These are phyloP conservation scores for Leucosticte australis DNA, from an alignment of 2,113 vertebrate genomes.

Conservation along the genomic window DNA sequence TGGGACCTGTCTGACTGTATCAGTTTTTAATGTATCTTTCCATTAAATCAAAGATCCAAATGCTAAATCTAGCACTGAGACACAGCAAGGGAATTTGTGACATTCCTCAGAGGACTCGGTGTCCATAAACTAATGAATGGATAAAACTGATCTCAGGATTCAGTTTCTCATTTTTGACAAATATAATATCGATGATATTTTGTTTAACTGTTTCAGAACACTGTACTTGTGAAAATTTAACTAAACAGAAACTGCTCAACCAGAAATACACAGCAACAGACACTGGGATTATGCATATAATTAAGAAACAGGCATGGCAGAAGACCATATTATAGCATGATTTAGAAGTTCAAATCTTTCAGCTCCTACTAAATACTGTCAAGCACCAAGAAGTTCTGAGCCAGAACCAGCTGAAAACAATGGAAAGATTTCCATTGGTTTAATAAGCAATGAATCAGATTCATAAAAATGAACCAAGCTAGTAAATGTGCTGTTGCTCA, in stretches of 20 bases:
- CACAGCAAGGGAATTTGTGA: slow-evolving; percentile 75
- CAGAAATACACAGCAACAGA: background rate
- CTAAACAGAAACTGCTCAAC: background rate
- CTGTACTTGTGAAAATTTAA: background rate
- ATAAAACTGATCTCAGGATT: slow-evolving; percentile 66
- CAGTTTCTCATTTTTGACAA: slow-evolving; percentile 67
- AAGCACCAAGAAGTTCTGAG: slow-evolving; percentile 26
- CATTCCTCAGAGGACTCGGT: slow-evolving; percentile 67
- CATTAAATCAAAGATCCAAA: slow-evolving; percentile 76
- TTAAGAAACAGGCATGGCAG: slow-evolving; percentile 21
- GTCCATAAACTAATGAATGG: slow-evolving; percentile 74
- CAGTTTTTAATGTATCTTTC: slow-evolving; percentile 74
- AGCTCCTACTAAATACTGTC: slow-evolving; percentile 51
- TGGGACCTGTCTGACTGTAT: slow-evolving; percentile 72
- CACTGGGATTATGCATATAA: background rate
- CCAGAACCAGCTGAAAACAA: slow-evolving; percentile 54
- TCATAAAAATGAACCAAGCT: slow-evolving; percentile 18
- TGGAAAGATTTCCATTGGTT: slow-evolving; percentile 49
- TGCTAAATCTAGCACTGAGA: slow-evolving; percentile 71
- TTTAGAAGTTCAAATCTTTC: slow-evolving; percentile 60
- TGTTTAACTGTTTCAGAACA: slow-evolving; percentile 66
- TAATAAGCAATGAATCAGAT: slow-evolving; percentile 45
- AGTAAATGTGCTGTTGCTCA: background rate
- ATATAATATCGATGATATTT: slow-evolving; percentile 63
- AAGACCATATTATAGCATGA: slow-evolving; percentile 20